A percentile compares a stretch with the other conserved stretches of the same genome.
phyloP scores from a whole-genome alignment of 92 coral and sea anemone species.

The Paragorgia papillata region DNA sequence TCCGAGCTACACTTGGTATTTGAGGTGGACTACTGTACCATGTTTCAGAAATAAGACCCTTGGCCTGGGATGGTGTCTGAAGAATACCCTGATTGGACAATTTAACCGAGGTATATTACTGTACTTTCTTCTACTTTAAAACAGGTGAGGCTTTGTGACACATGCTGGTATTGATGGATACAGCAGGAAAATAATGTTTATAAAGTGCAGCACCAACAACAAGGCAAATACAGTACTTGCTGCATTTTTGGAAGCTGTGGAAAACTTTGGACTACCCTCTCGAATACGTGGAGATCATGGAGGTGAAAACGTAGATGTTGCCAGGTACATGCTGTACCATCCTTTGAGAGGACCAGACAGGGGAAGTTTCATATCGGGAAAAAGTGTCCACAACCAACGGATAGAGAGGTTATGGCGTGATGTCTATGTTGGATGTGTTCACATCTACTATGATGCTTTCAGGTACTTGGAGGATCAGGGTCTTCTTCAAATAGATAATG shows the following conservation, averaged over 20 bases:
- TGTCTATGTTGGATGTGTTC: constrained; percentile 27
- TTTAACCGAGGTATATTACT: too few relatives aligned
- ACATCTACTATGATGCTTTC: constrained; percentile 17
- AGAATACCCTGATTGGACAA: too few relatives aligned
- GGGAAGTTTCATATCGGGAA: constrained; percentile 17
- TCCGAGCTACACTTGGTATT: too few relatives aligned
- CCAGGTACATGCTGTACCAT: constrained; percentile 51
- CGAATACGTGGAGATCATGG: constrained; percentile 10
- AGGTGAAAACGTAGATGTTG: constrained; percentile 18
- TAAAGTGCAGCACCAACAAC: too few relatives aligned
- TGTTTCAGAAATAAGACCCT: too few relatives aligned
- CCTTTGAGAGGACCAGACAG: constrained; percentile 30
- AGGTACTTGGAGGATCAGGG: constrained; percentile 20
- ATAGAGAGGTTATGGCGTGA: constrained; percentile 2
- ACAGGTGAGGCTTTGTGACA: constrained; percentile 39
- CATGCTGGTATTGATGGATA: constrained; percentile 41
- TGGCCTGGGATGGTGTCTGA: neutral
- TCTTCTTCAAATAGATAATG: constrained; percentile 30
- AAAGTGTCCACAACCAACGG: neutral
- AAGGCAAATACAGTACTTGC: constrained; percentile 24
- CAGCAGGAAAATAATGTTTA: constrained; percentile 35
- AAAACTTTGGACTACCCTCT: constrained; percentile 12
- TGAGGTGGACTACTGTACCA: too few relatives aligned
- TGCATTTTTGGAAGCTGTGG: too few relatives aligned
- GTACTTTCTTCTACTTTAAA: neutral